Percentiles rank a stretch among this genome's conserved stretches.
Evolutionary conservation across 2,888 invertebrate species (phyloP).

Genomic region (Eudasyphora cyanicolor): DNA sequence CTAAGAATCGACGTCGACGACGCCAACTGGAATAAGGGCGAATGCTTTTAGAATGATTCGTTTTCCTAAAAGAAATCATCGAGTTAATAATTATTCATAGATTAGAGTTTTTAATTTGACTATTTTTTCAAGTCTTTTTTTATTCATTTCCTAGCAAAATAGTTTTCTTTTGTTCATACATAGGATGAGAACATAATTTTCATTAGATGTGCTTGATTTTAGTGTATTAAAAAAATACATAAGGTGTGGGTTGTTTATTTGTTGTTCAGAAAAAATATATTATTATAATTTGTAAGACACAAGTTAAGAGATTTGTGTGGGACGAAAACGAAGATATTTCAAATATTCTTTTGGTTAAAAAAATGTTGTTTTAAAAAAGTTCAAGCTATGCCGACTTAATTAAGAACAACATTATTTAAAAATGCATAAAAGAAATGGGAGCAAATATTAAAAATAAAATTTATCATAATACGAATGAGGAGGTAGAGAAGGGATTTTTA

Average conservation of each 20-base stretch:
- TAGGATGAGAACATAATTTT: not conserved
- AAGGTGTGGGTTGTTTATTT: constrained; percentile 26
- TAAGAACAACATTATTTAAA: constrained; percentile 6
- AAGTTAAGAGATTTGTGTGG: constrained; percentile 6
- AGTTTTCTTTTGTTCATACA: not conserved
- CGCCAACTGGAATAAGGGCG: too few relatives aligned
- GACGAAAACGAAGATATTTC: not conserved
- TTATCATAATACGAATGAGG: constrained; percentile 11
- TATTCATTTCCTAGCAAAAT: not conserved
- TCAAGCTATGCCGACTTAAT: constrained; percentile 22
- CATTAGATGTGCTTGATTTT: not conserved
- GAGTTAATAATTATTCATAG: too few relatives aligned
- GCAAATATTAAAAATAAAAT: constrained; percentile 1
- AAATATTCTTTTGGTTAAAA: not conserved
- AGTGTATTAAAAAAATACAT: constrained; percentile 36
- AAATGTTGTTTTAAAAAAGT: constrained; percentile 19
- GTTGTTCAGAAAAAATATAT: constrained; percentile 20
- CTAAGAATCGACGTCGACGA: too few relatives aligned
- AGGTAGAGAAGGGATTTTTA: too few relatives aligned
- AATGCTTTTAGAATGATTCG: too few relatives aligned
- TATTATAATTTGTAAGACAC: constrained; percentile 1
- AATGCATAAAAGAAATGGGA: constrained; percentile 1
- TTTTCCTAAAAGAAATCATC: too few relatives aligned
- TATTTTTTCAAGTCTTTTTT: not conserved
- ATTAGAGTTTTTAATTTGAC: too few relatives aligned